Evolutionary conservation across 2,113 vertebrate genomes (phyloP), one percentile per base, ranked within the genome.

Genomic region (Pangasianodon gigas): DNA sequence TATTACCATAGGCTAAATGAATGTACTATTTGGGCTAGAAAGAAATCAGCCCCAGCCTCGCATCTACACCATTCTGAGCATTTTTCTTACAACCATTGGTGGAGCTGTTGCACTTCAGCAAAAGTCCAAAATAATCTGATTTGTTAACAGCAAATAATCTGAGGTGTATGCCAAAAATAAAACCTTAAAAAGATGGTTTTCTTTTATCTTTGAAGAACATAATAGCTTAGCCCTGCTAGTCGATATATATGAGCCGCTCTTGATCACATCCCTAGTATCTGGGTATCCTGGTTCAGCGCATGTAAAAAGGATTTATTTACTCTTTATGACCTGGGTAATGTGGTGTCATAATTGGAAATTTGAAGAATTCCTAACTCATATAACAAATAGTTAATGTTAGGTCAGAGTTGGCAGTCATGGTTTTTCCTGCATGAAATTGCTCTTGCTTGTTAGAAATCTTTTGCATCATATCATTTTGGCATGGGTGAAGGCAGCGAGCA

Each of bases 401-500:
- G 6, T 32, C 16, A 54, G 80, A 56, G 51, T n/a, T n/a, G 46
- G 46, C 46, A 52, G 18, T 19, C 3, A 54, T 54, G 14, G 3
- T 82, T 54, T 54, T 32, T 9, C 29, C n/a, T 54, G 46, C 11
- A 51, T 56, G 51, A 32, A 82, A 54, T 54, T 1, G n/a, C 29
- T 81, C 51, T 56, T 32, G 51, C 51, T 32, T 62, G 24, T 84
- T 62, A 46, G 24, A 44, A 26, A 2, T 19, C 2, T 84, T 84
- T 84, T 46, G 21, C 3, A 3, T 16, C 56, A 13, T 14, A 46
- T 84, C 14, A 44, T 46, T 62, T 46, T 84, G 56, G 56, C 71
- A 84, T 58, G 65, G 65, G 18, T 48, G 32, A 77, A 87, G 87
- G 89, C 44, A 89, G 83, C 90, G 41, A 51, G 81, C 85, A 82